A percentile compares a stretch with the other conserved stretches of the same genome.
phyloP scores from a whole-genome alignment of 2,797 vertebrate species.

The Sphenodon punctatus region DNA sequence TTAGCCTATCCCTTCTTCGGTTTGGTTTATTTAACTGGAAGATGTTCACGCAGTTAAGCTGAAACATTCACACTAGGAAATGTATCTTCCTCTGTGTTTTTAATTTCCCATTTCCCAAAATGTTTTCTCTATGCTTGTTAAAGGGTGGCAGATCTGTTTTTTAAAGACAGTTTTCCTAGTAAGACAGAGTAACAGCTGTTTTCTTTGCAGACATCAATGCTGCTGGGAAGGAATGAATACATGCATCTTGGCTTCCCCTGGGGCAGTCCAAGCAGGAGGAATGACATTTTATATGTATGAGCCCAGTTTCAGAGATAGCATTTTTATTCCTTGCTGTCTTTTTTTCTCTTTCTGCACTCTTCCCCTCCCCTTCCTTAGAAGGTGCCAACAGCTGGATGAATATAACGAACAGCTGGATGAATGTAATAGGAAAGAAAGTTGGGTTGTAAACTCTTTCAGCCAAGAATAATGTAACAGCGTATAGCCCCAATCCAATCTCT shows the following conservation, averaged over 20 bases:
- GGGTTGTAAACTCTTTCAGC: background rate
- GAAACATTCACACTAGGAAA: background rate
- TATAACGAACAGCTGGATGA: background rate
- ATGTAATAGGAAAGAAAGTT: background rate
- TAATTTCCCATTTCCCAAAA: background rate
- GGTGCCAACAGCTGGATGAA: background rate
- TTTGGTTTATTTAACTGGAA: background rate
- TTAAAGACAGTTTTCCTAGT: background rate
- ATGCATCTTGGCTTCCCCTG: background rate
- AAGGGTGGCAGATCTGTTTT: background rate
- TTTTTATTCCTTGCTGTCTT: background rate
- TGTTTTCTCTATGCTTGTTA: background rate
- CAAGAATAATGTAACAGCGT: background rate
- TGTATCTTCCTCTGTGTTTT: background rate
- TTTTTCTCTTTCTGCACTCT: background rate
- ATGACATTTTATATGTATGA: background rate
- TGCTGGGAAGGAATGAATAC: background rate
- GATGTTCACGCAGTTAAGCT: fast-evolving
- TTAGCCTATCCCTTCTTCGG: background rate
- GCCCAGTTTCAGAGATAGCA: background rate
- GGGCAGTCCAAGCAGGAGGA: background rate
- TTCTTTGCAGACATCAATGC: background rate
- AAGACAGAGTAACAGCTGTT: background rate
- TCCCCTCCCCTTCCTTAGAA: background rate
- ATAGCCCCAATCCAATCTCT: too few relatives aligned